Base-by-base conservation (phyloP, 2,888 invertebrate genomes). In the Automeris io region DNA sequence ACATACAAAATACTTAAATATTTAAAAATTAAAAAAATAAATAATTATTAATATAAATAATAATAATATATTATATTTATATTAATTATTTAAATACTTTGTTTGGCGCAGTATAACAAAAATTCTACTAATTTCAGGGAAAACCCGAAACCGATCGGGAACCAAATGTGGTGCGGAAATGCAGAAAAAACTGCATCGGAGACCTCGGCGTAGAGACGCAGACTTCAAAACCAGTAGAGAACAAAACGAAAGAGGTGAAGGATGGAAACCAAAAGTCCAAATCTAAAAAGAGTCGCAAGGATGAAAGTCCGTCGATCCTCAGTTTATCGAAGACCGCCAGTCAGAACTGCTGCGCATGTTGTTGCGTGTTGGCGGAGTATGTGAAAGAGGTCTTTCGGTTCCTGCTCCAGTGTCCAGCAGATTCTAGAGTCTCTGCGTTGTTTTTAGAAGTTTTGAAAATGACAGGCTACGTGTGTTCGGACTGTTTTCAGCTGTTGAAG, bases 341-440 rank as follows among this genome's bases (percentile, higher is more conserved):
- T 4, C 9, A 8, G 0, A 41, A 51, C 8, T 55, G 55, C 13
- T 51, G 54, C 7, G 26, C 33, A 0, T 55, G 52, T 13, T 50
- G 55, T 11, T 25, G 29, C 0, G 19, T 46, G 0, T 1, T 57
- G 1, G 29, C 37, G 0, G 40, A 47, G 0, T 54, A 51, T n/a
- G 7, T 50, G 0, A 42, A 35, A 1, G 57, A 53, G 12, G 34
- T 46, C 0, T 33, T 1, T 8, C 48, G 5, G 7, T 47, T 0
- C 40, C 32, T 16, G 2, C 33, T 5, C 31, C 29, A 6, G 2
- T 42, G 0, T 24, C 35, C 12, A 22, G 21, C 23, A 0, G 47
- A 50, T 2, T 37, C 42, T 0, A 25, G 37, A 2, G 5, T 47
- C 0, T 19, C 40, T 0, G 39, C 42, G 9, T 22, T 48, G 0